Conservation (phyloP, 2,797 vertebrate genomes). For the Strix occidentalis region DNA sequence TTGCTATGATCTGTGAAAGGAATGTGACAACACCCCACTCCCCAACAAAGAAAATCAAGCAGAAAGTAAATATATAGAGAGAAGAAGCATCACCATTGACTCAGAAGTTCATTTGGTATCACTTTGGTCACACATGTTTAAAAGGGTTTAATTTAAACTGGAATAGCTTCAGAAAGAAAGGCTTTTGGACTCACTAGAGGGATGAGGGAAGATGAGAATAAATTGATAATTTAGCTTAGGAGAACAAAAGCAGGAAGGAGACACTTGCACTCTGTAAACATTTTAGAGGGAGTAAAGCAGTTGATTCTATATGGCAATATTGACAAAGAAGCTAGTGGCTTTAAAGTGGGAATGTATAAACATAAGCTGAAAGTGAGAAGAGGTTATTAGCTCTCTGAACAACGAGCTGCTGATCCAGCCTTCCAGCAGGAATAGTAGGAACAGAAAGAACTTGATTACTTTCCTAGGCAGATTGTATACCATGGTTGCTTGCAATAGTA, state of each 20-base stretch:
- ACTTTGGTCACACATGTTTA: background rate
- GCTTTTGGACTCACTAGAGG: background rate
- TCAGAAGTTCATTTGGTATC: background rate
- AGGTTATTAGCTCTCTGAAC: background rate
- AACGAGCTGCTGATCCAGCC: background rate
- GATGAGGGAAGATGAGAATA: background rate
- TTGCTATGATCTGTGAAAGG: background rate
- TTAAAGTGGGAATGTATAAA: background rate
- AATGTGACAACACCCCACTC: background rate
- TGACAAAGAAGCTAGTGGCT: background rate
- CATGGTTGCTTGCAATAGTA: background rate
- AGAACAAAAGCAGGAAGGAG: background rate
- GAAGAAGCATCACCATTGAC: background rate
- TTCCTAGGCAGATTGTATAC: background rate
- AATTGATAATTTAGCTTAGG: background rate
- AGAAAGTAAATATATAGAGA: background rate
- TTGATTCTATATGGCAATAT: background rate
- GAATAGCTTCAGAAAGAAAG: background rate
- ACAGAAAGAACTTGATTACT: background rate
- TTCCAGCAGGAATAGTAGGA: background rate
- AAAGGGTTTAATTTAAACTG: background rate
- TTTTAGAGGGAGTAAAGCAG: background rate
- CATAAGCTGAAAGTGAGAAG: background rate
- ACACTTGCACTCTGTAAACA: background rate
- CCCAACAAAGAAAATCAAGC: background rate